phyloP scores from a whole-genome alignment of 2,888 invertebrate genomes.

The Chymomyza procnemis region DNA sequence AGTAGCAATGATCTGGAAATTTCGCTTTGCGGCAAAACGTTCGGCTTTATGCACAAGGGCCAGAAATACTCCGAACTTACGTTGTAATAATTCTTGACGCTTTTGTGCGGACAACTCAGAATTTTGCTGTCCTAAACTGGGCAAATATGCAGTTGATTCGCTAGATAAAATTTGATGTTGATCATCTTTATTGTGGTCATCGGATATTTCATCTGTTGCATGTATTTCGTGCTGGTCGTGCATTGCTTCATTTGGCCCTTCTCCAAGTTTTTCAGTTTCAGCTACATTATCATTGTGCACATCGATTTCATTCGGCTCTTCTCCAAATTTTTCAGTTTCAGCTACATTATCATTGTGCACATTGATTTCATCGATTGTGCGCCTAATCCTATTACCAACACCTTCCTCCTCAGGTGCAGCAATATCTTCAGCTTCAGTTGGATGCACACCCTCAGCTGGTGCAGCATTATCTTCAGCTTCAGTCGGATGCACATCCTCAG shows the following conservation, averaged over 20 bases:
- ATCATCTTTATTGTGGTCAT: no score
- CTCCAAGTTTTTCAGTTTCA: neutral
- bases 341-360: neutral
- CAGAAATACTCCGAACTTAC: conserved; percentile 24
- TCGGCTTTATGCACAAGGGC: fast-evolving
- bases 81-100: neutral
- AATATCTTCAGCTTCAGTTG: neutral
- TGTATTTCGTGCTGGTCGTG: no score
- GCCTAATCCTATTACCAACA: neutral
- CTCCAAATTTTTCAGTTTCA: neutral
- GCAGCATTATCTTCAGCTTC: neutral
- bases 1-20: conserved; percentile 19
- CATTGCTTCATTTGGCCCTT: neutral
- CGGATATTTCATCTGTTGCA: no score
- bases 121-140: no score
- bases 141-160: no score
- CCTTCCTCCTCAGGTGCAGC: neutral
- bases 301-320: neutral
- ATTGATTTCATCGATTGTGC: neutral
- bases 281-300: no score
- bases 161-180: no score
- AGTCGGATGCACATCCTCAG: neutral
- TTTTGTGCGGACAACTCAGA: neutral
- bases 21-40: neutral
- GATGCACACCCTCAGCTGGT: neutral